Percentiles rank a stretch among this genome's conserved stretches.
phyloP scores from a whole-genome alignment of 2,113 vertebrate species.

The Gadus macrocephalus region DNA sequence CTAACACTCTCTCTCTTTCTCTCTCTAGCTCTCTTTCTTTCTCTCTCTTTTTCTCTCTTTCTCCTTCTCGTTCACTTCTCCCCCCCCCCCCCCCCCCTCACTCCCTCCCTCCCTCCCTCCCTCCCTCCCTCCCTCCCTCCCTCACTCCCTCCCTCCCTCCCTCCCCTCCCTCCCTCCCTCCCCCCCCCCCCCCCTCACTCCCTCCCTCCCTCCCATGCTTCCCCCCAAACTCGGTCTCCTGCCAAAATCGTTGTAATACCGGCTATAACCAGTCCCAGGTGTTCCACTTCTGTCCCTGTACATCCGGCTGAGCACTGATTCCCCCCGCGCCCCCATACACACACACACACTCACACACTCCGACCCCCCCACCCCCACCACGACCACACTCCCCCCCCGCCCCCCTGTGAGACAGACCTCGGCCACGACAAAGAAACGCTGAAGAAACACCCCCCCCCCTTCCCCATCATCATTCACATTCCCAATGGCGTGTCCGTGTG shows the following conservation, averaged over 20 bases:
- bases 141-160: slow-evolving; percentile 1
- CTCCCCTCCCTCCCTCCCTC: neutral
- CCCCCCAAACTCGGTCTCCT: slow-evolving; percentile 20
- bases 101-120: too few relatives aligned
- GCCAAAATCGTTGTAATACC: slow-evolving; percentile 20
- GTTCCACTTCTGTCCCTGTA: slow-evolving; percentile 49
- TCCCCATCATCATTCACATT: too few relatives aligned
- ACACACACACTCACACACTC: slow-evolving; percentile 29
- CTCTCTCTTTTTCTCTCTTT: too few relatives aligned
- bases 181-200: neutral
- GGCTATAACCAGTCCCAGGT: slow-evolving; percentile 46
- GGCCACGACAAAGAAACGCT: too few relatives aligned
- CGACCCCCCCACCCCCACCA: neutral
- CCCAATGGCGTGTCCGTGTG: too few relatives aligned
- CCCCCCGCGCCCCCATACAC: slow-evolving; percentile 13
- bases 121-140: too few relatives aligned
- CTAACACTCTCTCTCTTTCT: too few relatives aligned
- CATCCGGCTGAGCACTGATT: slow-evolving; percentile 28
- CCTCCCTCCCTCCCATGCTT: neutral
- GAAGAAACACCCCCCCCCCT: too few relatives aligned
- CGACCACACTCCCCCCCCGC: neutral
- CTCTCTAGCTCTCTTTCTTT: too few relatives aligned
- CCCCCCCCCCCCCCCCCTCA: too few relatives aligned
- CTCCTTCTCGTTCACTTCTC: too few relatives aligned
- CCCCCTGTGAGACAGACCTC: too few relatives aligned